Evolutionary conservation across 2,888 invertebrate species (phyloP), one percentile per base, ranked within the genome.

Genomic region (Megastigmus dorsalis): DNA sequence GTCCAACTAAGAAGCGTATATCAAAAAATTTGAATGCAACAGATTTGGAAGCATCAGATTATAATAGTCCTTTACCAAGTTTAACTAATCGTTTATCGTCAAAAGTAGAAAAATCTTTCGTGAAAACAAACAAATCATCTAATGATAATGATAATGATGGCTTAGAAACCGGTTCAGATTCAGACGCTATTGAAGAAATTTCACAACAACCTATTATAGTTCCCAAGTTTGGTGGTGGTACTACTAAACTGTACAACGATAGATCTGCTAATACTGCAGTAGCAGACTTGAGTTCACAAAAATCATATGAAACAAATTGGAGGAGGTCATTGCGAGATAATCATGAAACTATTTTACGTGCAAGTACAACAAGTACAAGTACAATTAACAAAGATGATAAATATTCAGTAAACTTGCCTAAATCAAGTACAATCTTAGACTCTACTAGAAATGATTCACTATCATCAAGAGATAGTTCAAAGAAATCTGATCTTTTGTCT

Each of bases 81-180:
- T 13, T 66, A 54, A 75, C 78, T 2, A 82, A 72, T 72, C 82
- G 80, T n/a, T 75, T 77, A 0, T 10, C 78, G 2, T 54, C 77
- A 4, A 85, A 83, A 76, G 77, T 59, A 5, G 79, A 82, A 0
- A 80, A 82, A 33, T 84, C 84, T 43, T 77, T 78, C 28, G 74
- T 68, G 3, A 84, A 82, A 67, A 81, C 73, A 9, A 83, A 80
- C 52, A 84, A 79, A 52, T 78, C 85, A 0, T 88, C 89, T 13
- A 82, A 82, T 1, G 80, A 90, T 5, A 82, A 82, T 1, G 80
- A 90, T 5, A 89, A 88, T 68, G 92, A 92, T 77, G 93, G 92
- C 57, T 90, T 92, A 78, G 93, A 93, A 82, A 93, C 93, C 0
- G 93, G 93, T 6, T 93, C 93, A 0, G 93, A 93, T 83, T 93